These are phyloP conservation scores for Isoperla grammatica DNA, from an alignment of 2,888 invertebrate genomes.

Conservation along the genomic window DNA sequence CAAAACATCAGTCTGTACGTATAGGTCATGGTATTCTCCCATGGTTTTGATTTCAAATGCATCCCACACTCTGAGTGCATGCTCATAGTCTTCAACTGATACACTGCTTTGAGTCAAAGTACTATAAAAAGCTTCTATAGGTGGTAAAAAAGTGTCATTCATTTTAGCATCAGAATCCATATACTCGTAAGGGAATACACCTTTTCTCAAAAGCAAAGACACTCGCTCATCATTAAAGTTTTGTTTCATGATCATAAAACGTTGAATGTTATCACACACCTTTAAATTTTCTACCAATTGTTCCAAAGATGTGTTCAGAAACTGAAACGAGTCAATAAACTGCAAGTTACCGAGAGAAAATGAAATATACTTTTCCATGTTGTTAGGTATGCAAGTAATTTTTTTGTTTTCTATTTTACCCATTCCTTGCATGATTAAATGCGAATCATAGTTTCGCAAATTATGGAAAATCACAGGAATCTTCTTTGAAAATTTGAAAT, in stretches of 20 bases:
- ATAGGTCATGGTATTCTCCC: slow-evolving; percentile 36
- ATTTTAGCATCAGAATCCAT: slow-evolving; percentile 33
- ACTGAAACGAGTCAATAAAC: slow-evolving; percentile 37
- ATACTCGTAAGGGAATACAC: slow-evolving; percentile 39
- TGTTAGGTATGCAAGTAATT: slow-evolving; percentile 19
- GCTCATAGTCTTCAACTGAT: slow-evolving; percentile 32
- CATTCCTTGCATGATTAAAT: slow-evolving; percentile 35
- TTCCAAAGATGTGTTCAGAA: slow-evolving; percentile 36
- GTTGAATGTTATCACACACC: background rate
- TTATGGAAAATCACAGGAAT: slow-evolving; percentile 39
- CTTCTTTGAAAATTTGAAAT: slow-evolving; percentile 34
- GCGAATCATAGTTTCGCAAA: slow-evolving; percentile 36
- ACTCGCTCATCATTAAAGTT: slow-evolving; percentile 5
- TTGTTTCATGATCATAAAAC: background rate
- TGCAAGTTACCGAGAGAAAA: slow-evolving; percentile 24
- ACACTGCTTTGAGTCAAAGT: slow-evolving; percentile 23
- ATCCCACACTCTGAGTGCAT: slow-evolving; percentile 35
- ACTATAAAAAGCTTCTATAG: slow-evolving; percentile 32
- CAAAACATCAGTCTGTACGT: slow-evolving; percentile 37
- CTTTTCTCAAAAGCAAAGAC: slow-evolving; percentile 33
- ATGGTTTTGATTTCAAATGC: slow-evolving; percentile 34
- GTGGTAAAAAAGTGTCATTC: slow-evolving; percentile 25
- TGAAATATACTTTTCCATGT: slow-evolving; percentile 27
- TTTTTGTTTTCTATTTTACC: background rate
- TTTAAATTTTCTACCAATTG: slow-evolving; percentile 34